These are phyloP conservation scores for Papilio glaucus DNA, from an alignment of 1,140 invertebrate species.

Conservation along the genomic window DNA sequence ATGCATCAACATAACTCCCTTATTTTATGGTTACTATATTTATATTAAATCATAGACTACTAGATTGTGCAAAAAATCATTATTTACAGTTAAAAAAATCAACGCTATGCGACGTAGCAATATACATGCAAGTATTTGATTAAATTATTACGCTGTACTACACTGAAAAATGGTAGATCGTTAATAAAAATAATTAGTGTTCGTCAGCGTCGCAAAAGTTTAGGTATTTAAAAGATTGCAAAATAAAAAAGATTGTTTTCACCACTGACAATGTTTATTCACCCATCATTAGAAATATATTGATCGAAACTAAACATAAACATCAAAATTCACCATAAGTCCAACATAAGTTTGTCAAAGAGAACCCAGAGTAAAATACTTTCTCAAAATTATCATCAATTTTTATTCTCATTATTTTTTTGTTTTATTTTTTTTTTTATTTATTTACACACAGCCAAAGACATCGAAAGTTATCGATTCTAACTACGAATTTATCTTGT, in stretches of 20 bases:
- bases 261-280: slow-evolving; percentile 79
- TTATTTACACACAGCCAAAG: slow-evolving; percentile 81
- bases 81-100: neutral
- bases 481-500: slow-evolving; percentile 69
- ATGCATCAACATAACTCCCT: too few relatives aligned
- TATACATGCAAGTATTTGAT: slow-evolving; percentile 29
- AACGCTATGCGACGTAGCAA: neutral
- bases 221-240: slow-evolving; percentile 44
- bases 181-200: slow-evolving; percentile 36
- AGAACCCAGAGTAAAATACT: slow-evolving; percentile 62
- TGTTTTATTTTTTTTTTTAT: too few relatives aligned
- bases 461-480: slow-evolving; percentile 78
- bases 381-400: slow-evolving; percentile 71
- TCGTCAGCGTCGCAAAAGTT: slow-evolving; percentile 72
- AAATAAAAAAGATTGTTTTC: slow-evolving; percentile 61
- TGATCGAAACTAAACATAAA: slow-evolving; percentile 79
- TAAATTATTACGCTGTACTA: slow-evolving; percentile 47
- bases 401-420: slow-evolving; percentile 57
- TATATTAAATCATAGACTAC: too few relatives aligned
- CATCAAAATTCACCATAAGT: slow-evolving; percentile 71
- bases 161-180: slow-evolving; percentile 78
- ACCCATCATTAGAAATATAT: slow-evolving; percentile 73
- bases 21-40: too few relatives aligned
- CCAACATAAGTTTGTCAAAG: slow-evolving; percentile 60
- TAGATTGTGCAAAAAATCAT: neutral